A percentile compares a stretch with the other conserved stretches of the same genome.
phyloP scores from a whole-genome alignment of 2,888 invertebrate genomes.

The Cryptocephalus primarius region DNA sequence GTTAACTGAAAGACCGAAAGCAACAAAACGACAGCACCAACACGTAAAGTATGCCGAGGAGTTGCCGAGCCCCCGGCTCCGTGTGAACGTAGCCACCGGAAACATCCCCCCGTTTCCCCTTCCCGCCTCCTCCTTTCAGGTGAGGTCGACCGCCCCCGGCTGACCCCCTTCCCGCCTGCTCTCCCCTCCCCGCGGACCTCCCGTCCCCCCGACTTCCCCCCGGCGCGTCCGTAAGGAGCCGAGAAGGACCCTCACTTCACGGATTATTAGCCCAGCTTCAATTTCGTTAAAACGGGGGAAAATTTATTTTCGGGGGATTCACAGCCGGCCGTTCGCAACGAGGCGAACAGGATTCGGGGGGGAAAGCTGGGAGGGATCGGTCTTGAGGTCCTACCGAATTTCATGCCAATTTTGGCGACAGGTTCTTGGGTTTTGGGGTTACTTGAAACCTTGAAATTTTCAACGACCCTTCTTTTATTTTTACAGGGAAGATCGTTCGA shows the following conservation, averaged over 20 bases:
- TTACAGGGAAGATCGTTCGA: too few relatives aligned
- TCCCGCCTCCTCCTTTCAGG: conserved; percentile 18
- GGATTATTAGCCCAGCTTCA: conserved; percentile 33
- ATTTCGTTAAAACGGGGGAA: conserved; percentile 26
- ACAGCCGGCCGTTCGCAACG: not conserved
- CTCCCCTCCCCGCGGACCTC: not conserved
- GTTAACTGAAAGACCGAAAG: too few relatives aligned
- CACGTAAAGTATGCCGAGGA: too few relatives aligned
- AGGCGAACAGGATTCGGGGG: too few relatives aligned
- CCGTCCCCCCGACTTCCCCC: too few relatives aligned
- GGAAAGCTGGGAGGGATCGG: too few relatives aligned
- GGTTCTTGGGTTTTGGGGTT: too few relatives aligned
- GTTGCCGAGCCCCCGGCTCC: conserved; percentile 8
- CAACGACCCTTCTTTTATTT: too few relatives aligned
- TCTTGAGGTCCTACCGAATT: too few relatives aligned
- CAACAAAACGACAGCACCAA: too few relatives aligned
- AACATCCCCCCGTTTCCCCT: conserved; percentile 24
- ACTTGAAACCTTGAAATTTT: too few relatives aligned
- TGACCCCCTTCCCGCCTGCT: not conserved
- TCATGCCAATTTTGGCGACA: too few relatives aligned
- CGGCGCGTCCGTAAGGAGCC: conserved; percentile 27
- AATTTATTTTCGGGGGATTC: conserved; percentile 5
- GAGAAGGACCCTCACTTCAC: conserved; percentile 31
- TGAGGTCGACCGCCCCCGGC: conserved; percentile 15
- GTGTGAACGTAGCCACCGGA: conserved; percentile 36